Conservation (phyloP, 2,797 vertebrate genomes). For the Bucorvus abyssinicus region DNA sequence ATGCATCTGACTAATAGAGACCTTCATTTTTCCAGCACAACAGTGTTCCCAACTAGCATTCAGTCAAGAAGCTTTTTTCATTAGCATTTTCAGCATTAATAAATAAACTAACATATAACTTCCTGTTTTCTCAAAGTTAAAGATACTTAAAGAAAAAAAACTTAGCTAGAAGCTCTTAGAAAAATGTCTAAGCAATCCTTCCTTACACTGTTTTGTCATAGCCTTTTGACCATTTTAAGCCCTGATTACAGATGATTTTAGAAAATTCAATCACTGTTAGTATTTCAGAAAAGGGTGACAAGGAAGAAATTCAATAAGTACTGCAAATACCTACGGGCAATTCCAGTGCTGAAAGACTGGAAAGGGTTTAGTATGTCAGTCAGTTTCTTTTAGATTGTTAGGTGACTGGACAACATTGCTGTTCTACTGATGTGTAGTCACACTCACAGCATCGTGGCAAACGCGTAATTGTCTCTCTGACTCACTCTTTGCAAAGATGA, state of each 20-base stretch:
- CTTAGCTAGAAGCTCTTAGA: neutral
- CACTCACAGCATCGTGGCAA: neutral
- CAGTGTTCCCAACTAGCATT: neutral
- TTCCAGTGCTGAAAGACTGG: neutral
- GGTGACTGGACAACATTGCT: neutral
- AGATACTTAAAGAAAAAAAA: neutral
- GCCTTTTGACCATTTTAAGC: neutral
- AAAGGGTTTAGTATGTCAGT: accelerated
- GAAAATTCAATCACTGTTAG: neutral
- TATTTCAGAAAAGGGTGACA: neutral
- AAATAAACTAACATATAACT: neutral
- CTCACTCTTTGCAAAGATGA: neutral
- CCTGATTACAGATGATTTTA: neutral
- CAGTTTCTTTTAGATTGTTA: neutral
- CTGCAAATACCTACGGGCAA: accelerated
- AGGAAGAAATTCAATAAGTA: neutral
- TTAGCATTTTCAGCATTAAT: neutral
- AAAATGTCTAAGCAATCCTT: neutral
- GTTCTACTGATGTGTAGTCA: neutral
- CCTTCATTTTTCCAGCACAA: neutral
- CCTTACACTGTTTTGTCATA: neutral
- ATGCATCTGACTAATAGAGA: neutral
- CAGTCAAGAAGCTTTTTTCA: neutral
- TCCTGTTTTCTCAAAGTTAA: neutral
- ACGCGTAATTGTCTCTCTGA: neutral